phyloP scores from a whole-genome alignment of 2,113 vertebrate species.

The Hucho hucho region DNA sequence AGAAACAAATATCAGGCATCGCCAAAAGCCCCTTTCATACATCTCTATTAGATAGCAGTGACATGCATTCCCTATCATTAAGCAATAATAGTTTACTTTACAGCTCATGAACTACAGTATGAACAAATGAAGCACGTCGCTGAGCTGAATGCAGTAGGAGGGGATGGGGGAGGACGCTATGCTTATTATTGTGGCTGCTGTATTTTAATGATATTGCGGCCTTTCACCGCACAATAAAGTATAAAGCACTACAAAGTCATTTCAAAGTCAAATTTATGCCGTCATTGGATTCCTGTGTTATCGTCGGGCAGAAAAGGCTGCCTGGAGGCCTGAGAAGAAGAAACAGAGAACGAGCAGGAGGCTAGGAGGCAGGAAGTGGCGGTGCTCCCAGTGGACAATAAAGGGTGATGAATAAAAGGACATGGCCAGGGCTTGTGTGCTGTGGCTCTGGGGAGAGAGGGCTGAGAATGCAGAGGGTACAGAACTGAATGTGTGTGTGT shows the following conservation, averaged over 20 bases:
- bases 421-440: conserved; percentile 30
- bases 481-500: conserved; percentile 41
- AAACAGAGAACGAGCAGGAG: conserved; percentile 21
- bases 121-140: conserved; percentile 75
- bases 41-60: conserved; percentile 76
- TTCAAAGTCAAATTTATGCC: conserved; percentile 73
- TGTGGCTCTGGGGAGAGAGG: conserved; percentile 42
- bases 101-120: conserved; percentile 78
- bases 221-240: conserved; percentile 63
- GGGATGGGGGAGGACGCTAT: conserved; percentile 25
- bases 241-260: conserved; percentile 66
- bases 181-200: conserved; percentile 67
- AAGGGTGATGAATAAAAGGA: conserved; percentile 57
- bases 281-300: conserved; percentile 65
- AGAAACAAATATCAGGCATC: conserved; percentile 70
- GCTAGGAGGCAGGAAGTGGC: conserved; percentile 58
- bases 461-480: conserved; percentile 39
- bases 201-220: conserved; percentile 66
- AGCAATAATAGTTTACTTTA: conserved; percentile 80
- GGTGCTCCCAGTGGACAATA: conserved; percentile 46
- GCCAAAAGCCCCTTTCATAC: conserved; percentile 64
- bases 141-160: conserved; percentile 52
- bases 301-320: conserved; percentile 48
- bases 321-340: conserved; percentile 47
- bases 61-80: conserved; percentile 77